phyloP scores from a whole-genome alignment of 1,140 invertebrate genomes.

The Orussus abietinus region DNA sequence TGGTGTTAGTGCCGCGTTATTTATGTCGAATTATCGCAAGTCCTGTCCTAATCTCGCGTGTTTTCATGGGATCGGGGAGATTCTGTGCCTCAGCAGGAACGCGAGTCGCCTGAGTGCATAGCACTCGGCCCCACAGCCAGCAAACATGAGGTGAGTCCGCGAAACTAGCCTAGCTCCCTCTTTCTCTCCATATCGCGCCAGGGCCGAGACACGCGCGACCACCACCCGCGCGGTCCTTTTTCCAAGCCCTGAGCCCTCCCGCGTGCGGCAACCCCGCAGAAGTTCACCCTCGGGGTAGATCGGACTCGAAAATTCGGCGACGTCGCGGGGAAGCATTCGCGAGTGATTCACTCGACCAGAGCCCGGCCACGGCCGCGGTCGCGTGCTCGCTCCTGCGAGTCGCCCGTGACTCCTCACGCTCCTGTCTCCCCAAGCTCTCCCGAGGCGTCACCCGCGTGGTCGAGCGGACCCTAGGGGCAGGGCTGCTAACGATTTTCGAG shows the following conservation, averaged over 20 bases:
- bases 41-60: slow-evolving; percentile 49
- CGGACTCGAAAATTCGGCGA: no score
- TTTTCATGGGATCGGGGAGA: slow-evolving; percentile 52
- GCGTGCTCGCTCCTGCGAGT: slow-evolving; percentile 4
- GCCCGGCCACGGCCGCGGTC: slow-evolving; percentile 13
- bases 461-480: slow-evolving; percentile 19
- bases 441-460: not conserved
- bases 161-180: not conserved
- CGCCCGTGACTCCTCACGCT: not conserved
- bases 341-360: no score
- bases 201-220: no score
- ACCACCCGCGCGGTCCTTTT: no score
- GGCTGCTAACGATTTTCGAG: slow-evolving; percentile 15
- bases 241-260: no score
- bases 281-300: no score
- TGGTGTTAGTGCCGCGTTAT: slow-evolving; percentile 48
- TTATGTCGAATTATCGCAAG: slow-evolving; percentile 51
- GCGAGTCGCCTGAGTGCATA: slow-evolving; percentile 48
- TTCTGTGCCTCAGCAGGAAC: slow-evolving; percentile 44
- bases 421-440: not conserved
- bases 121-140: slow-evolving; percentile 43
- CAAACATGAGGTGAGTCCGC: slow-evolving; percentile 50
- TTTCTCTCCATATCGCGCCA: not conserved
- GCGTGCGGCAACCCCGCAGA: no score
- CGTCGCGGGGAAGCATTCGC: no score